A percentile compares a stretch with the other conserved stretches of the same genome.
phyloP scores from a whole-genome alignment of 2,888 invertebrate genomes.

The Cyrtodaria siliqua region DNA sequence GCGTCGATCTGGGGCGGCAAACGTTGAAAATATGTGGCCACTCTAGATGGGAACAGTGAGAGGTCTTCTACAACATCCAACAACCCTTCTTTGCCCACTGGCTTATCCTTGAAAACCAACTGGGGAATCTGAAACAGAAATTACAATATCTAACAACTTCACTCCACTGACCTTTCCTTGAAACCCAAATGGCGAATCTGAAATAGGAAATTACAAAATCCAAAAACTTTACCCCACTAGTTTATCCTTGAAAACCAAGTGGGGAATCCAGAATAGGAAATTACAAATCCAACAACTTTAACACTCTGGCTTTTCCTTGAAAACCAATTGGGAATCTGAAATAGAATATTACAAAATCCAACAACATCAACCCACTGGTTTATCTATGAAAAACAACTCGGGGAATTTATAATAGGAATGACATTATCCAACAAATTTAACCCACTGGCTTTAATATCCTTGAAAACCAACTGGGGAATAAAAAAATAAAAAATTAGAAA shows the following conservation, averaged over 20 bases:
- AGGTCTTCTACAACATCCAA: constrained; percentile 18
- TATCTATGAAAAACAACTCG: constrained; percentile 14
- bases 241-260: constrained; percentile 17
- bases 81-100: constrained; percentile 49
- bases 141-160: too few species aligned
- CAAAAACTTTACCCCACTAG: constrained; percentile 49
- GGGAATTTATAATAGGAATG: constrained; percentile 22
- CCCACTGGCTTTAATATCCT: too few species aligned
- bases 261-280: constrained; percentile 21
- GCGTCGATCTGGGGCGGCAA: constrained; percentile 47
- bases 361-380: constrained; percentile 46
- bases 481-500: too few species aligned
- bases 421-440: too few species aligned
- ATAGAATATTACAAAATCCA: constrained; percentile 27
- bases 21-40: constrained; percentile 39
- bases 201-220: too few species aligned
- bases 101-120: constrained; percentile 17
- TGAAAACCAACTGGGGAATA: too few species aligned
- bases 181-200: too few species aligned
- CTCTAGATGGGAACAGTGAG: constrained; percentile 19
- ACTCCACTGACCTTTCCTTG: too few species aligned
- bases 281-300: too few species aligned
- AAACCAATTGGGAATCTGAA: too few species aligned
- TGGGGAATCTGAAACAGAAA: constrained; percentile 24
- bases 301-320: too few species aligned